A percentile compares a stretch with the other conserved stretches of the same genome.
Conservation (phyloP, 2,888 invertebrate genomes). For the Charanyca ferruginea region DNA sequence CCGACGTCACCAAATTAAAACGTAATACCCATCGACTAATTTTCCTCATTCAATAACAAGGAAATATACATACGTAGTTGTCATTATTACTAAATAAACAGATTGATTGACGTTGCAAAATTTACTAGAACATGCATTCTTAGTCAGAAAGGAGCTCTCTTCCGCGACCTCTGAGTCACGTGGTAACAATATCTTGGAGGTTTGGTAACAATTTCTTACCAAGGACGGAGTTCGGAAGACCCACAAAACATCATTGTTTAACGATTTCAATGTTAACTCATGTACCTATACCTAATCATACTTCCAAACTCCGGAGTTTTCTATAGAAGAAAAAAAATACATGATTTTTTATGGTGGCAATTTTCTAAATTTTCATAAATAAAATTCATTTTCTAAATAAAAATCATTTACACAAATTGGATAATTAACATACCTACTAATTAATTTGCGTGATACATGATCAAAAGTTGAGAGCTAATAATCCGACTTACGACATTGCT, state of each 20-base stretch:
- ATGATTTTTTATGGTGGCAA: neutral
- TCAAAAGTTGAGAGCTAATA: neutral
- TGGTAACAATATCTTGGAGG: neutral
- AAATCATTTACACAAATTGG: neutral
- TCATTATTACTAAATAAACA: slow-evolving; percentile 13
- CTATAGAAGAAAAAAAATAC: neutral
- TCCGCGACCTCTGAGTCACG: neutral
- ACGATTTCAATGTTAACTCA: slow-evolving; percentile 11
- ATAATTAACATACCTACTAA: neutral
- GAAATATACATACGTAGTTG: slow-evolving; percentile 29
- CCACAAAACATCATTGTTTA: slow-evolving; percentile 22
- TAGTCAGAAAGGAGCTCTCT: slow-evolving; percentile 3
- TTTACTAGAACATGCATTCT: slow-evolving; percentile 20
- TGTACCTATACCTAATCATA: slow-evolving; percentile 1
- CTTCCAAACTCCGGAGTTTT: slow-evolving; percentile 15
- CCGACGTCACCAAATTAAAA: slow-evolving; percentile 25
- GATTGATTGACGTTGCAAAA: slow-evolving; percentile 16
- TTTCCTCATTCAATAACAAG: slow-evolving; percentile 26
- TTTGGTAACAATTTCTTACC: neutral
- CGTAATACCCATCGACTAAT: slow-evolving; percentile 15
- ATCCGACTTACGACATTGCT: neutral
- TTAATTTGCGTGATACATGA: slow-evolving; percentile 2
- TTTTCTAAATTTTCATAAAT: neutral
- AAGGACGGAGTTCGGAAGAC: slow-evolving; percentile 24
- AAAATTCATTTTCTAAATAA: neutral